Conservation (phyloP, 2,797 vertebrate species). For the Borostomias antarcticus region DNA sequence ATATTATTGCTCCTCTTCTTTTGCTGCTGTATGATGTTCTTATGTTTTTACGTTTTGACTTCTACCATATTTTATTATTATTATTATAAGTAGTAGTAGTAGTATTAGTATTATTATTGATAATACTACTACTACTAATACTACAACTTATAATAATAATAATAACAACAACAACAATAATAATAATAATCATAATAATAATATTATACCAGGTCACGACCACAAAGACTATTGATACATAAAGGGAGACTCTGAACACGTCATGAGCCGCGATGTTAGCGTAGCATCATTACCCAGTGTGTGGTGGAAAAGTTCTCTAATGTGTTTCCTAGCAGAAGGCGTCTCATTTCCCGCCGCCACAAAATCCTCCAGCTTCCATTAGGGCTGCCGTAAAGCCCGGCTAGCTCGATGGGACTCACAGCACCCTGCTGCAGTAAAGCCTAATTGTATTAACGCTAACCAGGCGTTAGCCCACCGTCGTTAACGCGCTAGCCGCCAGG, state of each 20-base stretch:
- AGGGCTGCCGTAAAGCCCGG: constrained; percentile 57
- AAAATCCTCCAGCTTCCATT: constrained; percentile 43
- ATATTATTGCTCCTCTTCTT: no score
- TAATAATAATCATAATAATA: no score
- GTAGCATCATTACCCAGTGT: constrained; percentile 41
- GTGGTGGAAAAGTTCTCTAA: no score
- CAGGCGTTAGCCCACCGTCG: constrained; percentile 31
- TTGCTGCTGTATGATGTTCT: no score
- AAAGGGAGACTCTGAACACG: not conserved
- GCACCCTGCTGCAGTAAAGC: constrained; percentile 69
- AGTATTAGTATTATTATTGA: no score
- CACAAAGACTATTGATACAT: not conserved
- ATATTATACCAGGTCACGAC: no score
- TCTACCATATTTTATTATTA: no score
- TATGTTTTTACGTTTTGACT: no score
- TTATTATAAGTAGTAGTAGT: no score
- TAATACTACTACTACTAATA: no score
- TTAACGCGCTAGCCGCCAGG: constrained; percentile 47
- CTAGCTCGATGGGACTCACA: constrained; percentile 59
- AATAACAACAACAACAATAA: no score
- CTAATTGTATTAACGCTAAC: constrained; percentile 75
- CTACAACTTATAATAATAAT: no score
- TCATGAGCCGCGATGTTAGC: not conserved
- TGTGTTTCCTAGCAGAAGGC: constrained; percentile 58
- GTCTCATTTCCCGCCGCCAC: constrained; percentile 39